Conservation (phyloP, 2,113 vertebrate species). For the Tragelaphus strepsiceros region DNA sequence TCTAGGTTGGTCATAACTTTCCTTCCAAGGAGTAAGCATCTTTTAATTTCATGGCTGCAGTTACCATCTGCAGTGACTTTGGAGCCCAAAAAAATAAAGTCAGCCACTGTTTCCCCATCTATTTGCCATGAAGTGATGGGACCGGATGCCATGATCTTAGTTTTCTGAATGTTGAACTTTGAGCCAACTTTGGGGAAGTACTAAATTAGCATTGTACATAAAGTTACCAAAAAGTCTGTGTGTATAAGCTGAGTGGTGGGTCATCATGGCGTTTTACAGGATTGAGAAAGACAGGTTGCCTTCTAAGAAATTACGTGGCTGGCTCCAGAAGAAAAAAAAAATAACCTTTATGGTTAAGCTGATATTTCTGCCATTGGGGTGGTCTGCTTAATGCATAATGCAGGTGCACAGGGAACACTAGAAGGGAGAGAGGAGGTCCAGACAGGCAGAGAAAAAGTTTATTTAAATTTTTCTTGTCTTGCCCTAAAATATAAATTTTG, state of each 20-base stretch:
- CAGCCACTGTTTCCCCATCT: too few relatives aligned
- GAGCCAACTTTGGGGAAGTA: not conserved
- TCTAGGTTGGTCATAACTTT: too few relatives aligned
- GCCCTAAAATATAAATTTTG: not conserved
- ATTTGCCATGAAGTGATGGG: not conserved
- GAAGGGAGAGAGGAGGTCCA: not conserved
- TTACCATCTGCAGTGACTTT: too few relatives aligned
- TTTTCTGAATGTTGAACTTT: not conserved
- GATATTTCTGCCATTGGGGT: not conserved
- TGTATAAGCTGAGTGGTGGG: not conserved
- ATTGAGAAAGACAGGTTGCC: not conserved
- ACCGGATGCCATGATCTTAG: not conserved
- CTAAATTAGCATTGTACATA: not conserved
- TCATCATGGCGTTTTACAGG: not conserved
- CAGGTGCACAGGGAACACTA: not conserved
- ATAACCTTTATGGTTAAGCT: not conserved
- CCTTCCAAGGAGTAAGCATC: too few relatives aligned
- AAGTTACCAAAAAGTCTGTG: not conserved
- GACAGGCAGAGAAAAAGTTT: not conserved
- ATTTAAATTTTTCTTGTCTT: not conserved
- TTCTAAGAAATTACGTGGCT: not conserved
- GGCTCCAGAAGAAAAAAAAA: not conserved
- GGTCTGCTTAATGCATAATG: not conserved
- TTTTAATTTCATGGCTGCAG: too few relatives aligned
- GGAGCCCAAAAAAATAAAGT: too few relatives aligned